phyloP scores from a whole-genome alignment of 1,140 invertebrate species.

The Hydropsyche tenuis region DNA sequence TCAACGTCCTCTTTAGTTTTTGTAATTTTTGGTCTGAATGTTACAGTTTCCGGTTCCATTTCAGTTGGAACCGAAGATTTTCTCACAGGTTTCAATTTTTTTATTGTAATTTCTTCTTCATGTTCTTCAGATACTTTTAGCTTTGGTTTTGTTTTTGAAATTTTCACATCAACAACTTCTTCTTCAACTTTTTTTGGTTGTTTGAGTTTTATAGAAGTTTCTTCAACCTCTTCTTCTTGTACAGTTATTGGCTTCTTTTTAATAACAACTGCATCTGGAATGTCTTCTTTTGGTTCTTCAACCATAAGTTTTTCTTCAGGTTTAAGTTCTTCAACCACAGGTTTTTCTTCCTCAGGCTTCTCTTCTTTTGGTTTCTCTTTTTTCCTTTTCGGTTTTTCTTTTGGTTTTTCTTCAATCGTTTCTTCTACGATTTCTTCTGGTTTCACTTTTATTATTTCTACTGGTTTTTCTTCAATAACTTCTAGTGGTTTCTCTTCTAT shows the following conservation, averaged over 20 bases:
- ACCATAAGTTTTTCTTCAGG: conserved; percentile 44
- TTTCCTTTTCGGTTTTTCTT: conserved; percentile 53
- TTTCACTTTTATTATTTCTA: conserved; percentile 47
- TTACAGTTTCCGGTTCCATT: conserved; percentile 75
- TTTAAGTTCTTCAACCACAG: conserved; percentile 53
- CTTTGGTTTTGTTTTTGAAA: conserved; percentile 52
- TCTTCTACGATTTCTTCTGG: conserved; percentile 49
- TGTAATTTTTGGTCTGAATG: conserved; percentile 72
- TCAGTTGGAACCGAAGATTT: conserved; percentile 70
- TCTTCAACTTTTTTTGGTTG: conserved; percentile 52
- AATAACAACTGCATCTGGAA: conserved; percentile 54
- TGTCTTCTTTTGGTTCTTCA: conserved; percentile 57
- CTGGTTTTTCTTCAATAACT: conserved; percentile 49
- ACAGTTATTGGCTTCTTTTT: conserved; percentile 52
- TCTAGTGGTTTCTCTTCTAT: conserved; percentile 53
- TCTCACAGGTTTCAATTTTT: conserved; percentile 71
- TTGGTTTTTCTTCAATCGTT: conserved; percentile 35
- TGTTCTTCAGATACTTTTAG: conserved; percentile 69
- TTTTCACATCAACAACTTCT: conserved; percentile 47
- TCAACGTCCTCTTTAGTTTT: conserved; percentile 84
- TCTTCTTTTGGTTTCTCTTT: conserved; percentile 50
- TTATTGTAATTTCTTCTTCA: conserved; percentile 74
- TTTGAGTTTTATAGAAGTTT: conserved; percentile 10
- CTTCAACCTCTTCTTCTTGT: conserved; percentile 40
- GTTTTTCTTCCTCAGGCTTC: conserved; percentile 53